phyloP scores from a whole-genome alignment of 2,888 invertebrate species.

The Slavum lentiscoides region DNA sequence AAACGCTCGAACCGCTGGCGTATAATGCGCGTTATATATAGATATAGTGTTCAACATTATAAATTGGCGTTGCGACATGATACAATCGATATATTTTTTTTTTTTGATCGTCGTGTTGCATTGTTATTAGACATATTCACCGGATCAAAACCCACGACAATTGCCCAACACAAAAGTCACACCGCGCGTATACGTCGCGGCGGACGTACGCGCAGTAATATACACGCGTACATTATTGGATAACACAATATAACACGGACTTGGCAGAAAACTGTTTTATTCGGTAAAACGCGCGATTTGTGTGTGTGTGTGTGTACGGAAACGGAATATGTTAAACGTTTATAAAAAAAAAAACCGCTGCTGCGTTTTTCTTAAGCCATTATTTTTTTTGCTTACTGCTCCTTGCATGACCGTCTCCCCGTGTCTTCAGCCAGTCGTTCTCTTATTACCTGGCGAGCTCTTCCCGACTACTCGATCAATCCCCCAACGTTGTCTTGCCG shows the following conservation, averaged over 20 bases:
- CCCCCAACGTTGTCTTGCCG: too few species aligned
- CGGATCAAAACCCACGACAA: constrained; percentile 40
- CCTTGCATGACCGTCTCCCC: too few species aligned
- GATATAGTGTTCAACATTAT: constrained; percentile 7
- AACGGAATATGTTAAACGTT: too few species aligned
- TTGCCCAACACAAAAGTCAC: constrained; percentile 31
- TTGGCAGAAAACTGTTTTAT: constrained; percentile 2
- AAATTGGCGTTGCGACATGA: constrained; percentile 22
- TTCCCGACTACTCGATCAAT: too few species aligned
- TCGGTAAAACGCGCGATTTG: background rate
- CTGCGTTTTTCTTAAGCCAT: too few species aligned
- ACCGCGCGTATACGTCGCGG: background rate
- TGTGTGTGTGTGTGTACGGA: too few species aligned
- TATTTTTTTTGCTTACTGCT: too few species aligned
- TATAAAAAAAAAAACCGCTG: too few species aligned
- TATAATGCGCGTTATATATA: background rate
- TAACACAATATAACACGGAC: background rate
- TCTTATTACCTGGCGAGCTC: too few species aligned
- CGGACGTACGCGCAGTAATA: too few species aligned
- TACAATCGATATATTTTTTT: background rate
- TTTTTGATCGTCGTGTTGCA: background rate
- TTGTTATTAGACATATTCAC: constrained; percentile 19
- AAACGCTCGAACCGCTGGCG: constrained; percentile 11
- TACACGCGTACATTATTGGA: background rate
- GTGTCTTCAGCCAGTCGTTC: too few species aligned